Evolutionary conservation across 2,888 invertebrate genomes (phyloP).

Genomic region (Zele albiditarsus): DNA sequence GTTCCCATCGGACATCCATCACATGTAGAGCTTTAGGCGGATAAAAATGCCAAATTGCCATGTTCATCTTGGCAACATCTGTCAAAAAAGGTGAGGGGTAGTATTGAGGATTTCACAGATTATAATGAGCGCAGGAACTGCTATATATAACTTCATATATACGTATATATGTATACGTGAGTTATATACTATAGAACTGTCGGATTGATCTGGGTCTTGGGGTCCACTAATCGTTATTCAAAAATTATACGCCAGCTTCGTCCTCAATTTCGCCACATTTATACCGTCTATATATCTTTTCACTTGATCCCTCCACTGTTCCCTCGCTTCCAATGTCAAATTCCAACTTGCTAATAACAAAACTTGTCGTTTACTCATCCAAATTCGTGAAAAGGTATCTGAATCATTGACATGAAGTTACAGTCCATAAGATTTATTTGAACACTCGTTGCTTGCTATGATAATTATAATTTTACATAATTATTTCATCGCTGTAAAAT

Average conservation of each 20-base stretch:
- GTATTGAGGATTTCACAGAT: slow-evolving; percentile 48
- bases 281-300: background rate
- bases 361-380: too few species aligned
- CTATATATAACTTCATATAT: slow-evolving; percentile 5
- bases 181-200: slow-evolving; percentile 44
- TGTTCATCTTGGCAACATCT: slow-evolving; percentile 61
- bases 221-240: slow-evolving; percentile 62
- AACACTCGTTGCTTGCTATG: too few species aligned
- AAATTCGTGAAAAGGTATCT: too few species aligned
- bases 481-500: too few species aligned
- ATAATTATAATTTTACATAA: too few species aligned
- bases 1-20: background rate
- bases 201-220: slow-evolving; percentile 58
- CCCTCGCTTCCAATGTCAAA: background rate
- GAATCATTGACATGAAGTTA: too few species aligned
- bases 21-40: slow-evolving; percentile 44
- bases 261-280: slow-evolving; percentile 31
- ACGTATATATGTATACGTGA: slow-evolving; percentile 34
- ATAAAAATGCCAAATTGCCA: slow-evolving; percentile 65
- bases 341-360: too few species aligned
- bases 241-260: slow-evolving; percentile 65
- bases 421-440: too few species aligned
- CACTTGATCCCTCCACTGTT: background rate
- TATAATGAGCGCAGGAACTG: slow-evolving; percentile 52
- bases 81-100: slow-evolving; percentile 61